Base-by-base conservation (phyloP, 2,113 vertebrate species). In the Climacteris rufus region DNA sequence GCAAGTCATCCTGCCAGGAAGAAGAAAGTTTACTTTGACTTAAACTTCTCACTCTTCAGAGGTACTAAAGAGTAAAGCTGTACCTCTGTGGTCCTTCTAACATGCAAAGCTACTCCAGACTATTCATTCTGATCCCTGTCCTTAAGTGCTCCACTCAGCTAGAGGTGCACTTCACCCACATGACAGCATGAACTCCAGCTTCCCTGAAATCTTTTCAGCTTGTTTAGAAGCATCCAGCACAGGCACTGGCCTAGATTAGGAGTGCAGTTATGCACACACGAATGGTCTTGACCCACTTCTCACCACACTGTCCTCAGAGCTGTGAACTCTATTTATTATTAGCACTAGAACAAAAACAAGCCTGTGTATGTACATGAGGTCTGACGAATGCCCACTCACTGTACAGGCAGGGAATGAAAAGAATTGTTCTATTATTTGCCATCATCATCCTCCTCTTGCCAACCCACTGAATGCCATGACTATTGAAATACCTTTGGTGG, bases 241-340 rank as follows among this genome's bases (percentile, higher is more conserved):
- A 75, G 63, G 44, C 89, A 30, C 28, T 83, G 93, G 92, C 93
- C 94, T 95, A 84, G 83, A 95, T 92, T 15, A 84, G 52, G 69
- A 89, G 47, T 6, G 22, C 69, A 66, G 93, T 96, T 89, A 94
- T 69, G 52, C 65, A 92, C 90, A 96, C 76, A 93, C 44, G 6
- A 93, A 49, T 61, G 83, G 86, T 81, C 72, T 54, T 93, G 88
- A 97, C 94, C 94, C 96, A 95, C 60, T 96, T 96, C 83, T 93
- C 2, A 0, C 42, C 90, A 65, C 88, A 71, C 61, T 0, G 0
- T 69, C 76, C 89, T 71, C 47, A 0, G 76, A 90, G 69, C 71
- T 57, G 69, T 77, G 64, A 96, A 93, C 71, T 91, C 83, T 31
- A 37, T 90, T 96, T 91, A 94, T 92, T 93, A 90, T 94, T 94